Conservation (phyloP, 2,888 invertebrate genomes). For the Dynastes hyllus region DNA sequence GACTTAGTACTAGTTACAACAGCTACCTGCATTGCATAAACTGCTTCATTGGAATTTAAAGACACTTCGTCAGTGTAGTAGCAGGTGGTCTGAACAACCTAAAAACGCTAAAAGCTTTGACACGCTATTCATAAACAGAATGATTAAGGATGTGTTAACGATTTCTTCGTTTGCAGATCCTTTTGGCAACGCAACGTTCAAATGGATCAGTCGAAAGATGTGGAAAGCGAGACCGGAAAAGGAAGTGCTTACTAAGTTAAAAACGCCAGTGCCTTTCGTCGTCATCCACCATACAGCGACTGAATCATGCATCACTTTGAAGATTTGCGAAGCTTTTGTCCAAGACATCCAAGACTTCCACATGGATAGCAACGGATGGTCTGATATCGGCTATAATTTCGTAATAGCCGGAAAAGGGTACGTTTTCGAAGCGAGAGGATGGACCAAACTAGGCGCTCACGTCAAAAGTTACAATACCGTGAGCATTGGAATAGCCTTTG, state of each 20-base stretch:
- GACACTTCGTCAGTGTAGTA: too few relatives aligned
- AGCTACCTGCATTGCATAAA: too few relatives aligned
- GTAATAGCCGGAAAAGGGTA: slow-evolving; percentile 85
- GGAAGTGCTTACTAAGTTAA: slow-evolving; percentile 60
- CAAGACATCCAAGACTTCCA: slow-evolving; percentile 80
- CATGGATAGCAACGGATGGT: slow-evolving; percentile 78
- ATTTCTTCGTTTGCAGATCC: slow-evolving; percentile 41
- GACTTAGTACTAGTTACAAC: too few relatives aligned
- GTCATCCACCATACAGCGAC: slow-evolving; percentile 81
- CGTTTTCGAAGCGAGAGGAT: slow-evolving; percentile 84
- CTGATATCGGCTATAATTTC: slow-evolving; percentile 86
- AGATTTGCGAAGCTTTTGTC: slow-evolving; percentile 76
- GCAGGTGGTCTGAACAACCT: too few relatives aligned
- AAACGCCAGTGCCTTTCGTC: slow-evolving; percentile 74
- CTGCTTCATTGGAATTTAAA: too few relatives aligned
- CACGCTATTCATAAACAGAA: slow-evolving; percentile 4
- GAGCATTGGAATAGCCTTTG: slow-evolving; percentile 82
- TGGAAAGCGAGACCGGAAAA: slow-evolving; percentile 79
- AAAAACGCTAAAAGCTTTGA: too few relatives aligned
- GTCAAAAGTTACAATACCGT: slow-evolving; percentile 78
- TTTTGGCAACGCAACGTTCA: slow-evolving; percentile 28
- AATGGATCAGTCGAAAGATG: slow-evolving; percentile 71
- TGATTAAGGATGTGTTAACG: not conserved
- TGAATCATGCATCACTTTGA: slow-evolving; percentile 75
- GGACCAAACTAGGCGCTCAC: slow-evolving; percentile 83